These are phyloP conservation scores for Colossoma macropomum DNA, from an alignment of 2,113 vertebrate species.

Conservation along the genomic window DNA sequence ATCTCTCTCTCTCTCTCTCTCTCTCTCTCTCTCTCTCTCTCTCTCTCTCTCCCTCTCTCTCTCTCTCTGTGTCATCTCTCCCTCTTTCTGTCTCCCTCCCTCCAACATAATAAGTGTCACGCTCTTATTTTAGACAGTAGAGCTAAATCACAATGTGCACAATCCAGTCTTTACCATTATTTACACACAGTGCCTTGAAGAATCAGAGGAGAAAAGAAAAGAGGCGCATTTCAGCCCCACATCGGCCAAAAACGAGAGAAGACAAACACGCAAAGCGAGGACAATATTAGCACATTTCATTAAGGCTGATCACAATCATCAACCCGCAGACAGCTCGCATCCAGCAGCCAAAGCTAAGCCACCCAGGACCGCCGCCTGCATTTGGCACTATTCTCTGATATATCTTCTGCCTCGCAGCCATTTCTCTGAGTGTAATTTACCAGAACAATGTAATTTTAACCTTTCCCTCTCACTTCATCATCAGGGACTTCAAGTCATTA, in stretches of 20 bases:
- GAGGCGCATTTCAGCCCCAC: slow-evolving; percentile 8
- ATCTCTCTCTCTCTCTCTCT: slow-evolving; percentile 56
- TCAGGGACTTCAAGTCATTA: slow-evolving; percentile 60
- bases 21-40: slow-evolving; percentile 15
- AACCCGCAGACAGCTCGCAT: slow-evolving; percentile 55
- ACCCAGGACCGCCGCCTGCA: slow-evolving; percentile 47
- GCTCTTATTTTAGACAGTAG: background rate
- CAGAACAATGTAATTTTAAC: slow-evolving; percentile 75
- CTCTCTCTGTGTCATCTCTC: slow-evolving; percentile 22
- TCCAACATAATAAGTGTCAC: background rate
- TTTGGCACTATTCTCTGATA: slow-evolving; percentile 60
- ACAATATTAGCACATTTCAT: slow-evolving; percentile 67
- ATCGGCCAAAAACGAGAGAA: slow-evolving; percentile 51
- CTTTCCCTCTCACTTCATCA: slow-evolving; percentile 67
- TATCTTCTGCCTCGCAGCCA: slow-evolving; percentile 63
- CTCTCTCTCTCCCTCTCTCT: slow-evolving; percentile 54
- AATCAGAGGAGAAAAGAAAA: background rate
- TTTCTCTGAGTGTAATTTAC: slow-evolving; percentile 72
- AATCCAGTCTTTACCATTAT: background rate
- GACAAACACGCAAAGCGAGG: slow-evolving; percentile 46
- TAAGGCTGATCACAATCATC: slow-evolving; percentile 60
- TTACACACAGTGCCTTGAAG: background rate
- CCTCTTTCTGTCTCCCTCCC: background rate
- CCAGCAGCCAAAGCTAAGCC: slow-evolving; percentile 38
- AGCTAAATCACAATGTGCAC: background rate